Evolutionary conservation across 2,797 vertebrate genomes (phyloP).

Genomic region (Ctenopoma multispine): DNA sequence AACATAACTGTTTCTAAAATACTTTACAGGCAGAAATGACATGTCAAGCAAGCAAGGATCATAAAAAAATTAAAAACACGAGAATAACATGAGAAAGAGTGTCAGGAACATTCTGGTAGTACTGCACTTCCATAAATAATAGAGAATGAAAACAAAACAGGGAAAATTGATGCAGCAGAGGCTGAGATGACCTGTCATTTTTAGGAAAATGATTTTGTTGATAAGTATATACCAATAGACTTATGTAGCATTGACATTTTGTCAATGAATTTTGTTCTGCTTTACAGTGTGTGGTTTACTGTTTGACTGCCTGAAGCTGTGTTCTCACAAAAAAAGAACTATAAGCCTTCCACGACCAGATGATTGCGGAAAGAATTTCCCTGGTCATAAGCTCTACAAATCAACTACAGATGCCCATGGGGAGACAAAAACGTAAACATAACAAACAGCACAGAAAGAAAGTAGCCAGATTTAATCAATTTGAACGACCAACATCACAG

Average conservation of each 20-base stretch:
- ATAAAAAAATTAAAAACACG: no score
- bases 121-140: background rate
- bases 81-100: no score
- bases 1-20: no score
- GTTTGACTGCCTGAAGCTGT: conserved; percentile 16
- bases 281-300: background rate
- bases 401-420: background rate
- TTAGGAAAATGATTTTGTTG: background rate
- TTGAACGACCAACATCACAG: background rate
- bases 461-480: no score
- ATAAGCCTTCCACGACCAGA: conserved; percentile 7
- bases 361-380: conserved; percentile 3
- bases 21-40: no score
- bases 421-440: conserved; percentile 9
- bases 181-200: background rate
- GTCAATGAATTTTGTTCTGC: background rate
- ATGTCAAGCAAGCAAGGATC: no score
- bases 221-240: background rate
- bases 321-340: background rate
- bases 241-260: background rate
- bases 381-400: background rate
- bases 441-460: background rate
- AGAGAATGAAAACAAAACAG: background rate
- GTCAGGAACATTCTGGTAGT: background rate
- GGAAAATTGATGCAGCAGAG: background rate